Conservation (phyloP, 2,888 invertebrate genomes). For the Cheiracanthium punctorium region DNA sequence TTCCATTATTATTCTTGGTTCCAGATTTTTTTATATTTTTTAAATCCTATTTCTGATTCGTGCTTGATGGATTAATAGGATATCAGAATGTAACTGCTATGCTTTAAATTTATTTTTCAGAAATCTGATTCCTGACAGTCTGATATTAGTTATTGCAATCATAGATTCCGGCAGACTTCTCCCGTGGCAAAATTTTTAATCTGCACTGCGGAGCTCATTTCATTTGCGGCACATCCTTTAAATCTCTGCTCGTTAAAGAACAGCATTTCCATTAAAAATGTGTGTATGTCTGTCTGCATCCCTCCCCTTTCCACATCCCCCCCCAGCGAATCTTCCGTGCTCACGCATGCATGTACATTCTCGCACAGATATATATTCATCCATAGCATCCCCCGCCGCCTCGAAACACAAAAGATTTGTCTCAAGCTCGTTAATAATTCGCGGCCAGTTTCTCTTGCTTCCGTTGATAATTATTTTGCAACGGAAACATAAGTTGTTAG, state of each 20-base stretch:
- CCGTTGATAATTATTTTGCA: slow-evolving; percentile 67
- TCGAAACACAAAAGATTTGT: slow-evolving; percentile 52
- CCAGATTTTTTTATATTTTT: too few relatives aligned
- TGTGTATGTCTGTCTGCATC: not conserved
- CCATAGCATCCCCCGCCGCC: slow-evolving; percentile 39
- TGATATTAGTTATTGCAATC: too few relatives aligned
- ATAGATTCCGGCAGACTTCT: not conserved
- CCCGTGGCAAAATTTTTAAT: not conserved
- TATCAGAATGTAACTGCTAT: too few relatives aligned
- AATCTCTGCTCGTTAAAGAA: slow-evolving; percentile 39
- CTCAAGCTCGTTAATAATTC: slow-evolving; percentile 61
- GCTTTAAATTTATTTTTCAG: too few relatives aligned
- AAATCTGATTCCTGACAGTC: too few relatives aligned
- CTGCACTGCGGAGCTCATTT: not conserved
- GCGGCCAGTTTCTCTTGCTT: slow-evolving; percentile 43
- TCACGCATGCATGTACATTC: slow-evolving; percentile 17
- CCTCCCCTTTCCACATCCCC: not conserved
- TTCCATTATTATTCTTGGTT: too few relatives aligned
- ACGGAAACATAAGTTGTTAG: slow-evolving; percentile 67
- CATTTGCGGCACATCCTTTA: not conserved
- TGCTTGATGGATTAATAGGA: too few relatives aligned
- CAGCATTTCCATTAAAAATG: slow-evolving; percentile 65
- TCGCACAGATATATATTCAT: slow-evolving; percentile 53
- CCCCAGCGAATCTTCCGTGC: slow-evolving; percentile 2
- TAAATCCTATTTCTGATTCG: too few relatives aligned